Percentiles rank a stretch among this genome's conserved stretches.
Conservation (phyloP, 2,113 vertebrate species). For the Calidris pugnax region DNA sequence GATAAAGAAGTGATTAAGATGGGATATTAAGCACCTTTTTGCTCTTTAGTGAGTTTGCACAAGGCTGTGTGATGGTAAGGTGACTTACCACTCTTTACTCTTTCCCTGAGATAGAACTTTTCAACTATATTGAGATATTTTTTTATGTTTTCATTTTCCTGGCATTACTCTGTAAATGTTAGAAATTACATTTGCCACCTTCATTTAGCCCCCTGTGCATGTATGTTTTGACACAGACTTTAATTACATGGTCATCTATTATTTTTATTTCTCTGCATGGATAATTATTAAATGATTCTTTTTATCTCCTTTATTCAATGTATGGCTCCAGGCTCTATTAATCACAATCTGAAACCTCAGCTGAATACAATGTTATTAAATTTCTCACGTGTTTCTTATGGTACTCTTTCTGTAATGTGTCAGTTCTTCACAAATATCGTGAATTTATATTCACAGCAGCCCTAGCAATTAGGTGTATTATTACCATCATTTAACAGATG, state of each 20-base stretch:
- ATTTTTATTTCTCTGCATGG: slow-evolving; percentile 37
- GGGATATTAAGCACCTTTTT: neutral
- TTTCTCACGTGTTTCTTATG: slow-evolving; percentile 33
- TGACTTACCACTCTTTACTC: neutral
- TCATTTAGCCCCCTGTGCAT: neutral
- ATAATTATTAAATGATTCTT: slow-evolving; percentile 49
- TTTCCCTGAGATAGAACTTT: neutral
- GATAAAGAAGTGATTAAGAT: neutral
- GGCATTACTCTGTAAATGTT: neutral
- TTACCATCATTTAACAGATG: slow-evolving; percentile 52
- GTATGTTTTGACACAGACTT: neutral
- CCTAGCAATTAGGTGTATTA: slow-evolving; percentile 47
- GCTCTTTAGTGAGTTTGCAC: neutral
- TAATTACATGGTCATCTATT: slow-evolving; percentile 15
- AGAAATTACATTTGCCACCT: neutral
- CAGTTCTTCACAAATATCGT: slow-evolving; percentile 37
- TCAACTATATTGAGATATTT: neutral
- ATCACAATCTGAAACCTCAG: slow-evolving; percentile 27
- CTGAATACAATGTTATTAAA: slow-evolving; percentile 38
- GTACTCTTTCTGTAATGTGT: slow-evolving; percentile 30
- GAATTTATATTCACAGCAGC: slow-evolving; percentile 58
- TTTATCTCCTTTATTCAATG: slow-evolving; percentile 20
- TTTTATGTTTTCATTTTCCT: neutral
- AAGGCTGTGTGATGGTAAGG: neutral
- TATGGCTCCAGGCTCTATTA: neutral